phyloP scores from a whole-genome alignment of 2,113 vertebrate species.

The Lophius piscatorius region DNA sequence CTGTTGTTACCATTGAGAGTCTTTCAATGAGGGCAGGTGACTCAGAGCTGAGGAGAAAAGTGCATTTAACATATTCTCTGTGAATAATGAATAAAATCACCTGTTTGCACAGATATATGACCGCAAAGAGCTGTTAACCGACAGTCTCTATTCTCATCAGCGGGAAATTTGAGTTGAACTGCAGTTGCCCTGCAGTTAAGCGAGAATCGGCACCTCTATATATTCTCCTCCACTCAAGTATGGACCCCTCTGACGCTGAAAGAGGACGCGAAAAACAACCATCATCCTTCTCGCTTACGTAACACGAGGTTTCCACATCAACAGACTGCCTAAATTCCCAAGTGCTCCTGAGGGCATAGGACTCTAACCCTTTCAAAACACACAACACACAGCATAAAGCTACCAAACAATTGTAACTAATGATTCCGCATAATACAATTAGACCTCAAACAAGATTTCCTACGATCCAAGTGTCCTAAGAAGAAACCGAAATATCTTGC shows the following conservation, averaged over 20 bases:
- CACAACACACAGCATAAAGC: background rate
- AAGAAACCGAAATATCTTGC: too few species aligned
- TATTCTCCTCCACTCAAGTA: constrained; percentile 7
- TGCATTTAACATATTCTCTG: too few species aligned
- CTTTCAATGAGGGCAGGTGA: constrained; percentile 6
- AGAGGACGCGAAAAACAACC: constrained; percentile 18
- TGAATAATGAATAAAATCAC: constrained; percentile 32
- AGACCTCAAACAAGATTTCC: too few species aligned
- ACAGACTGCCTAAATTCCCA: background rate
- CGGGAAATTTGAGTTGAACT: constrained; percentile 25
- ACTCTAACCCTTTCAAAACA: background rate
- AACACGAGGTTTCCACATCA: too few species aligned
- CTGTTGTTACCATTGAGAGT: constrained; percentile 23
- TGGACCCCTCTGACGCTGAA: constrained; percentile 26
- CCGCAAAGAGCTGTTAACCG: constrained; percentile 37
- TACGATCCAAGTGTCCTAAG: too few species aligned
- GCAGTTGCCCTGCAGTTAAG: constrained; percentile 40
- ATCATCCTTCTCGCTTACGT: too few species aligned
- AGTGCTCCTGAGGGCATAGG: too few species aligned
- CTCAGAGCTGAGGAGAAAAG: background rate
- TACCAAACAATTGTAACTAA: too few species aligned
- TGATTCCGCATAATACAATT: too few species aligned
- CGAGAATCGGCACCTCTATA: constrained; percentile 42
- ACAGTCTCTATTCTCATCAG: constrained; percentile 43
- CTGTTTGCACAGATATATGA: constrained; percentile 10